Evolutionary conservation across 2,888 invertebrate genomes (phyloP), one percentile per base, ranked within the genome.

Genomic region (Ceriagrion tenellum): DNA sequence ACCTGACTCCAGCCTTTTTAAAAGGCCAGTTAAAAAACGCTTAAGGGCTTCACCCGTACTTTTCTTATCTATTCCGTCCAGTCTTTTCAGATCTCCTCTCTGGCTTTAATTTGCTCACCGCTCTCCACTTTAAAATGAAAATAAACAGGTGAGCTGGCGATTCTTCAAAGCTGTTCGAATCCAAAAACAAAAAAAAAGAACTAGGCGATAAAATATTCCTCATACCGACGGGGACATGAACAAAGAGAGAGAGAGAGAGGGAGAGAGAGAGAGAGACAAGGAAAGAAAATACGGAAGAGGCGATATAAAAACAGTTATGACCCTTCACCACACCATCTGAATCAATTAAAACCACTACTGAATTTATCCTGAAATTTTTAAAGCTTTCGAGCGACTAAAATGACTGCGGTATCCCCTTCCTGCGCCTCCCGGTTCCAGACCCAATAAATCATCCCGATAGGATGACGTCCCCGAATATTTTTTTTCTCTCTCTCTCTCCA

Each of bases 291-390:
- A 59, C n/a, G 13, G 35, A 35, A 81, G 13, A 81, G 81, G 35
- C 1, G 35, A 13, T 81, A 81, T 81, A 81, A 35, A 81, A 81
- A 35, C 30, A 81, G 81, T 81, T 81, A 81, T 81, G 35, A 35
- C 81, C 81, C 81, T 81, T 81, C 81, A 81, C 81, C 81, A 81
- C 30, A 35, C 81, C 81, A 81, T 81, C 81, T 81, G 81, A 81
- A 81, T 81, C 81, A 81, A 81, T 81, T 81, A 35, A 81, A 81
- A 81, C 30, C 81, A 81, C 81, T 35, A 81, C 81, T 81, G 81
- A 81, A 81, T 81, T 81, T 81, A 81, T 81, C 81, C 30, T 35
- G 35, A 81, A 81, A 81, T 35, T 81, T 81, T 81, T 81, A 35
- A 81, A 35, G 81, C 81, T 81, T 35, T 81, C 81, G 35, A 35